Conservation (phyloP, 2,888 invertebrate genomes). For the Melitaea athalia region DNA sequence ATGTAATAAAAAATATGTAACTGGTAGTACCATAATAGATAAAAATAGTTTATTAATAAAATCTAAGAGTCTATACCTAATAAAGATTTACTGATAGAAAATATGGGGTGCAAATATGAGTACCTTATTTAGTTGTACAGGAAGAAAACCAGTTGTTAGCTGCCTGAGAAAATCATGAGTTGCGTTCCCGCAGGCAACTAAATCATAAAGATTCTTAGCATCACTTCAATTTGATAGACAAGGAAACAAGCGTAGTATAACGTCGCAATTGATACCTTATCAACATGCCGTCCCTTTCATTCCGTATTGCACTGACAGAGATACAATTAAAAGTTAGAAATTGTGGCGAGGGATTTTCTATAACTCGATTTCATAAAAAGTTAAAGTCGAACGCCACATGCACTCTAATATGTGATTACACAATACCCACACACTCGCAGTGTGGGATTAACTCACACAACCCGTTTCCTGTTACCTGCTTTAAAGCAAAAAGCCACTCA, state of each 20-base stretch:
- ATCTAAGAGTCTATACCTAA: constrained; percentile 34
- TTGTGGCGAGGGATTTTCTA: constrained; percentile 60
- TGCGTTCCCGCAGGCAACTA: constrained; percentile 57
- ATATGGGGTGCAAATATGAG: constrained; percentile 71
- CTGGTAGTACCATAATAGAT: constrained; percentile 18
- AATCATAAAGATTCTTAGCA: constrained; percentile 58
- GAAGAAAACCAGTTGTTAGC: constrained; percentile 70
- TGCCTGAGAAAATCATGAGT: constrained; percentile 71
- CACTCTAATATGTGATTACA: constrained; percentile 64
- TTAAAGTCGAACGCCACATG: constrained; percentile 61
- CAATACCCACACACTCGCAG: constrained; percentile 54
- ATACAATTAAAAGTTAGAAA: constrained; percentile 61
- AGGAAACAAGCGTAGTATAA: constrained; percentile 18
- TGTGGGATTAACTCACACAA: constrained; percentile 74
- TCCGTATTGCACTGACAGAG: constrained; percentile 53
- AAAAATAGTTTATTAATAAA: constrained; percentile 20
- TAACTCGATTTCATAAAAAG: constrained; percentile 46
- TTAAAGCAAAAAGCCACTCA: constrained; percentile 69
- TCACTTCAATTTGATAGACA: constrained; percentile 19
- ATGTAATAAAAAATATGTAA: constrained; percentile 14
- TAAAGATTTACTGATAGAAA: constrained; percentile 46
- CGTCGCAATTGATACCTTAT: constrained; percentile 46
- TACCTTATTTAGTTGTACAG: constrained; percentile 72
- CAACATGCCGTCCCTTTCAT: constrained; percentile 54
- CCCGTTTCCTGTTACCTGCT: constrained; percentile 81